Conservation (phyloP, 2,113 vertebrate species). For the Cisticola juncidis region DNA sequence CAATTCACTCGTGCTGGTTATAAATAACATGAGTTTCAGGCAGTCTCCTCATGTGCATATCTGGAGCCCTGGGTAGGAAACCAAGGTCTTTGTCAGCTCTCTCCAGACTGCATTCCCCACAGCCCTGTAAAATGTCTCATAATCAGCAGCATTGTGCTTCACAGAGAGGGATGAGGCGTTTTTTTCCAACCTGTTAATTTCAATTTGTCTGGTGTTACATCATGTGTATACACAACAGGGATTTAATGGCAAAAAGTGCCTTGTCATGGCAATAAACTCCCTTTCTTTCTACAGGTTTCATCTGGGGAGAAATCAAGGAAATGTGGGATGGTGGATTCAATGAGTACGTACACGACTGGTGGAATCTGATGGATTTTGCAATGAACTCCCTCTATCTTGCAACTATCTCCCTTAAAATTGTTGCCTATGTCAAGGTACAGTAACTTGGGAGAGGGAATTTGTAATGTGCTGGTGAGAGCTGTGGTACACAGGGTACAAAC, state of each 20-base stretch:
- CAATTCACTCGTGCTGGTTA: background rate
- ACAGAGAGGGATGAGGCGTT: background rate
- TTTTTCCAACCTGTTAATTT: slow-evolving; percentile 12
- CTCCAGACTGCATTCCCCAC: background rate
- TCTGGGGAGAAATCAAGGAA: slow-evolving; percentile 98
- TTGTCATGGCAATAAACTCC: background rate
- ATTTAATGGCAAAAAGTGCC: background rate
- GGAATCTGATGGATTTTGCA: slow-evolving; percentile 98
- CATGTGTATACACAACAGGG: background rate
- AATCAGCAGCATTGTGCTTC: background rate
- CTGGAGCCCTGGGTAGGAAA: background rate
- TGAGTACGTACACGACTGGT: slow-evolving; percentile 96
- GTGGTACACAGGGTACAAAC: background rate
- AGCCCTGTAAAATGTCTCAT: background rate
- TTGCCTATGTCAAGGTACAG: slow-evolving; percentile 93
- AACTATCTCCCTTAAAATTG: slow-evolving; percentile 95
- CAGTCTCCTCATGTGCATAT: background rate
- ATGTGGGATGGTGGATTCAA: slow-evolving; percentile 98
- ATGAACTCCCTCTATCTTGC: slow-evolving; percentile 97
- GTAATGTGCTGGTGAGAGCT: background rate
- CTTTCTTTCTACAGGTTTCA: slow-evolving; percentile 82
- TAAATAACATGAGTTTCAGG: background rate
- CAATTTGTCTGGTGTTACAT: background rate
- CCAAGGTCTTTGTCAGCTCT: background rate
- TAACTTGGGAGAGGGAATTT: background rate